Evolutionary conservation across 1,140 invertebrate genomes (phyloP).

Genomic region (Nasonia giraulti): DNA sequence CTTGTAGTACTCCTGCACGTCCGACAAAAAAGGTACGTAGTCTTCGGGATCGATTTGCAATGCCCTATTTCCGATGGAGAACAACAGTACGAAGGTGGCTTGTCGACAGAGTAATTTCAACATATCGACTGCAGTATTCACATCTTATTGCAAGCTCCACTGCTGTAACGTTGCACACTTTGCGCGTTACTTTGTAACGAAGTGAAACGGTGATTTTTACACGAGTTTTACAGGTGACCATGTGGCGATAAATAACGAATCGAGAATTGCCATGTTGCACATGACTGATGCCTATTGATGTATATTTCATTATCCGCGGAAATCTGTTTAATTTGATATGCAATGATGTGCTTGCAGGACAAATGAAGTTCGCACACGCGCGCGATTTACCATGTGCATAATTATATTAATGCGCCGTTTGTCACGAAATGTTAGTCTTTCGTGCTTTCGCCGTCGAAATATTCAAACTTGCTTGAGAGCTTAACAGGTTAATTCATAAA

Average conservation of each 20-base stretch:
- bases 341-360: conserved; percentile 3
- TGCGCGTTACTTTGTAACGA: background rate
- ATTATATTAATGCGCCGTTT: no score
- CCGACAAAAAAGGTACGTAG: conserved; percentile 44
- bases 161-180: background rate
- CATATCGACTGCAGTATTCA: conserved; percentile 2
- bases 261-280: background rate
- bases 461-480: no score
- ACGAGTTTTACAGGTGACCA: background rate
- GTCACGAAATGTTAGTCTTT: background rate
- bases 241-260: background rate
- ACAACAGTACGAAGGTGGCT: background rate
- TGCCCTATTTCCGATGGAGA: background rate
- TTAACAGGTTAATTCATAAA: no score
- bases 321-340: conserved; percentile 6
- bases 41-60: background rate
- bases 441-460: no score
- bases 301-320: conserved; percentile 17
- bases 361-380: background rate
- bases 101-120: conserved; percentile 4
- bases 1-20: conserved; percentile 53
- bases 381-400: background rate
- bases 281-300: background rate
- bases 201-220: background rate
- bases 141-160: background rate